Evolutionary conservation across 2,797 vertebrate genomes (phyloP).

Genomic region (Dicrostonyx torquatus): DNA sequence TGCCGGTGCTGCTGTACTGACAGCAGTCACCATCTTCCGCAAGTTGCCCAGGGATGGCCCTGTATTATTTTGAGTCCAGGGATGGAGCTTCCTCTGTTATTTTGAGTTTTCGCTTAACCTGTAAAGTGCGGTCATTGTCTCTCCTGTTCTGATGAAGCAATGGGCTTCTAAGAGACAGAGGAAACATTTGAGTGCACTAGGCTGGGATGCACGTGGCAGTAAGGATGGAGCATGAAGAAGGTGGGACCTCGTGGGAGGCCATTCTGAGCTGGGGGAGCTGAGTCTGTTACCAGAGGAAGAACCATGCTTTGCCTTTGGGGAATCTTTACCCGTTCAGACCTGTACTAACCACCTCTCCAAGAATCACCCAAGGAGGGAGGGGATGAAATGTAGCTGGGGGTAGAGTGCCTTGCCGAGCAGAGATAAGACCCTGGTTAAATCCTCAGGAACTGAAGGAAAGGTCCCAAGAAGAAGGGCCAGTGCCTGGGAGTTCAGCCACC

Average conservation of each 20-base stretch:
- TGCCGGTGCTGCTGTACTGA: background rate
- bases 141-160: background rate
- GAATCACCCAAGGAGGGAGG: background rate
- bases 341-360: background rate
- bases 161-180: background rate
- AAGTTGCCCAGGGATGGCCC: background rate
- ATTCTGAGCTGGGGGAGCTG: background rate
- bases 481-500: background rate
- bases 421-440: background rate
- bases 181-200: background rate
- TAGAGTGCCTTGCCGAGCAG: background rate
- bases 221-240: background rate
- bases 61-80: too few relatives aligned
- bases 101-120: background rate
- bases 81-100: background rate
- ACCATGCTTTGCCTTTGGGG: background rate
- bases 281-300: background rate
- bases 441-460: background rate
- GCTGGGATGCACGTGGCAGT: background rate
- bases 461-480: background rate
- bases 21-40: background rate
- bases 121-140: background rate
- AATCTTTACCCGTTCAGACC: background rate
- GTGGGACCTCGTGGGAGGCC: background rate
- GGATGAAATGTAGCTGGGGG: too few relatives aligned